These are phyloP conservation scores for Helarctos malayanus DNA, from an alignment of 2,797 vertebrate genomes.

Conservation along the genomic window DNA sequence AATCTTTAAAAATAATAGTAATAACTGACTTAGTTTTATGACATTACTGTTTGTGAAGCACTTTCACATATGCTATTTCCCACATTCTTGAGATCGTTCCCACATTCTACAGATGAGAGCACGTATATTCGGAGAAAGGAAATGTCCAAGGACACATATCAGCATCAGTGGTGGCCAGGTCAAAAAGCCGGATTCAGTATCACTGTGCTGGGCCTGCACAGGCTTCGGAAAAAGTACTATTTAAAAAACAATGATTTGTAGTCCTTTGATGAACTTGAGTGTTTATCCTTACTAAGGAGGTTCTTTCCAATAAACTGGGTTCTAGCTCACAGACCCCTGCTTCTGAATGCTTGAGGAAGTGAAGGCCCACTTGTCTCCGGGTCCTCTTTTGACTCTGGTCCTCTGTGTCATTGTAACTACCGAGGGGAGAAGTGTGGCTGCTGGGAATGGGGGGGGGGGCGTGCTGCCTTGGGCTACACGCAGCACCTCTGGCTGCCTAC, in stretches of 20 bases:
- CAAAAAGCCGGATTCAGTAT: background rate
- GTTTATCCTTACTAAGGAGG: background rate
- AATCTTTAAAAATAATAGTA: background rate
- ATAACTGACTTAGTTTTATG: background rate
- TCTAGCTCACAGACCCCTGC: background rate
- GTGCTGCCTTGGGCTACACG: background rate
- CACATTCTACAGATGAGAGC: background rate
- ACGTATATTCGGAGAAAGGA: background rate
- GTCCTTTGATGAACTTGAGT: background rate
- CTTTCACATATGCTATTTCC: background rate
- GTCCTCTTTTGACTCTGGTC: conserved; percentile 37
- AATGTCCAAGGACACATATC: background rate
- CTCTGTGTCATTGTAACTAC: conserved; percentile 57
- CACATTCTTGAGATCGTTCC: background rate
- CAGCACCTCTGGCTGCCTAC: background rate
- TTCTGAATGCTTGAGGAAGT: conserved; percentile 38
- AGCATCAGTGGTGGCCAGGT: background rate
- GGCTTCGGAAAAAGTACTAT: background rate
- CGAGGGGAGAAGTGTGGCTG: background rate
- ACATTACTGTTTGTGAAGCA: background rate
- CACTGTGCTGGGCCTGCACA: background rate
- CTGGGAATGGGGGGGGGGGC: background rate
- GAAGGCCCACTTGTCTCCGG: background rate
- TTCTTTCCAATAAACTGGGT: background rate
- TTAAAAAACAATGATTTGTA: background rate